Evolutionary conservation across 2,797 vertebrate genomes (phyloP).

Genomic region (Manis javanica): DNA sequence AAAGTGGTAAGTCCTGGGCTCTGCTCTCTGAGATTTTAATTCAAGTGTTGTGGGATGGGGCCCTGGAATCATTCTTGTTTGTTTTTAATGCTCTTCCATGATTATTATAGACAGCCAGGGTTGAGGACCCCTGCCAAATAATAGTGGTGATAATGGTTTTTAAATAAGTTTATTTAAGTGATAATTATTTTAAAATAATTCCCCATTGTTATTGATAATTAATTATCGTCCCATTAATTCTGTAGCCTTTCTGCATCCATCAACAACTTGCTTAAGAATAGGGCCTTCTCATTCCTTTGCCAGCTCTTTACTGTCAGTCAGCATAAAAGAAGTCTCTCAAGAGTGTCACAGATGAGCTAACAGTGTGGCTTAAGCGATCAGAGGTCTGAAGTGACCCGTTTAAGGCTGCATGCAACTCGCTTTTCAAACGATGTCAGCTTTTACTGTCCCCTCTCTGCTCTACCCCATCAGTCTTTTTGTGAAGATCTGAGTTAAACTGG

Average conservation of each 20-base stretch:
- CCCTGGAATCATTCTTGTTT: no score
- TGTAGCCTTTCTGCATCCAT: background rate
- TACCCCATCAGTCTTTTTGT: background rate
- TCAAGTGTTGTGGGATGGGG: background rate
- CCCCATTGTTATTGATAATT: background rate
- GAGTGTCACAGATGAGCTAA: background rate
- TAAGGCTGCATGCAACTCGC: background rate
- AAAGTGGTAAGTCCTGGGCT: background rate
- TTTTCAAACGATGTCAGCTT: background rate
- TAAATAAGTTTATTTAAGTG: no score
- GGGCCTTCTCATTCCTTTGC: background rate
- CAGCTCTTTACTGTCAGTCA: background rate
- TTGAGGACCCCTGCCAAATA: background rate
- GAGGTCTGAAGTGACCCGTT: background rate
- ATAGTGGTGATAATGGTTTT: no score
- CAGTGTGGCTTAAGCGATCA: background rate
- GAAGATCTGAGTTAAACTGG: background rate
- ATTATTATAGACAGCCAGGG: no score
- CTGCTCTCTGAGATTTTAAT: background rate
- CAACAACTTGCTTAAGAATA: background rate
- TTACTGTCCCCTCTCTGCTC: background rate
- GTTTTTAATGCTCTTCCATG: background rate
- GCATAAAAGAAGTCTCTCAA: rapidly evolving
- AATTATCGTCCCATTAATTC: background rate
- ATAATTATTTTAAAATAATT: no score